Evolutionary conservation across 2,888 invertebrate species (phyloP).

Genomic region (Xylocampa areola): DNA sequence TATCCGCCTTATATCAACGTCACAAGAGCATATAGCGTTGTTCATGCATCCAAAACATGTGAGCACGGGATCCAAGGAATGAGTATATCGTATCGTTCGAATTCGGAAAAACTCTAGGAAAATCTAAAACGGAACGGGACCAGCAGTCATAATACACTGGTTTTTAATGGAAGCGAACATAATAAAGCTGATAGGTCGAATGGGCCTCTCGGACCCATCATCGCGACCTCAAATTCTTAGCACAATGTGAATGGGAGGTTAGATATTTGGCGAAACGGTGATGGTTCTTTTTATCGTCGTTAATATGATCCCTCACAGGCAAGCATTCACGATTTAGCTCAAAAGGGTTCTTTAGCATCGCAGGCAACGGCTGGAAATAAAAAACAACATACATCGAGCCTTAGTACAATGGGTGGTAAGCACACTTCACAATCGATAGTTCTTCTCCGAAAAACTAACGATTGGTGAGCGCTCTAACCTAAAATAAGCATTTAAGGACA

Average conservation of each 20-base stretch:
- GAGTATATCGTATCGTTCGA: constrained; percentile 79
- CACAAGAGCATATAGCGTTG: constrained; percentile 80
- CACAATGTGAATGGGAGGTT: constrained; percentile 87
- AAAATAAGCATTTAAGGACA: constrained; percentile 84
- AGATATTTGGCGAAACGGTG: constrained; percentile 87
- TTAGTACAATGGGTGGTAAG: constrained; percentile 84
- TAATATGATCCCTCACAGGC: constrained; percentile 90
- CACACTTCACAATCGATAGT: constrained; percentile 77
- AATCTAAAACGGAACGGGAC: constrained; percentile 61
- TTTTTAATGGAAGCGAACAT: constrained; percentile 83
- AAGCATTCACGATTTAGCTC: constrained; percentile 90
- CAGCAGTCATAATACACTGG: constrained; percentile 87
- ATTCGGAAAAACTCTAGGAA: constrained; percentile 48
- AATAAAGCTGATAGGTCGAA: constrained; percentile 78
- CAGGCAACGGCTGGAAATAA: constrained; percentile 90
- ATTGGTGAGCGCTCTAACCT: constrained; percentile 77
- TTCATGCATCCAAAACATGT: constrained; percentile 83
- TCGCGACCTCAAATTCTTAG: constrained; percentile 80
- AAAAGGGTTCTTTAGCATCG: constrained; percentile 90
- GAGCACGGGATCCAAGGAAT: constrained; percentile 84
- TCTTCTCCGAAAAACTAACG: constrained; percentile 75
- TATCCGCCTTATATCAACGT: constrained; percentile 75
- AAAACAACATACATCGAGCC: constrained; percentile 90
- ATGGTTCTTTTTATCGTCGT: constrained; percentile 87
- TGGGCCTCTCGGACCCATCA: constrained; percentile 58